Evolutionary conservation across 2,113 vertebrate genomes (phyloP).

Genomic region (Phylloscopus whistleri): DNA sequence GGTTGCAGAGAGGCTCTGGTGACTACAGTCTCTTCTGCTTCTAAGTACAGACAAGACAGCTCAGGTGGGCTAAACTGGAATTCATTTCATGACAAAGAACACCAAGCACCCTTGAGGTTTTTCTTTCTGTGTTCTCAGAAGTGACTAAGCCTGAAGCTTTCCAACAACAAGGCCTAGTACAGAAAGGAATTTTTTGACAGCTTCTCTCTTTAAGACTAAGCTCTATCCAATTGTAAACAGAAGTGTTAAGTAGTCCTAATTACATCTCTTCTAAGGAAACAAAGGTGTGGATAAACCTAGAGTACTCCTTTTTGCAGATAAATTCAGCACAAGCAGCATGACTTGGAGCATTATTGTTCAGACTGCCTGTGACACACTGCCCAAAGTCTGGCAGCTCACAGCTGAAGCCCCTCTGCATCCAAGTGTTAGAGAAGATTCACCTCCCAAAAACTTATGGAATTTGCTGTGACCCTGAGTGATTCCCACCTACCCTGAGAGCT

Average conservation of each 20-base stretch:
- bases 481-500: slow-evolving; percentile 84
- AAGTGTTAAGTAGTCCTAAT: not conserved
- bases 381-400: not conserved
- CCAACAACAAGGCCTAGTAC: not conserved
- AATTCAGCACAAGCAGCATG: not conserved
- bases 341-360: not conserved
- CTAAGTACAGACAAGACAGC: not conserved
- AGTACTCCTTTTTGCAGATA: not conserved
- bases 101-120: not conserved
- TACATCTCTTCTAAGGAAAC: not conserved
- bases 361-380: not conserved
- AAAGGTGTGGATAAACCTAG: not conserved
- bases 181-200: not conserved
- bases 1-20: not conserved
- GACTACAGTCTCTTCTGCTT: not conserved
- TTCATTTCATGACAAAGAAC: not conserved
- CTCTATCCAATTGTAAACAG: not conserved
- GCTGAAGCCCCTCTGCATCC: not conserved
- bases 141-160: not conserved
- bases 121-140: not conserved
- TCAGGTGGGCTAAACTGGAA: not conserved
- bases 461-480: not conserved
- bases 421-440: not conserved
- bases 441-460: not conserved
- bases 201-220: not conserved